Percentiles rank a stretch among this genome's conserved stretches.
Conservation (phyloP, 2,888 invertebrate species). For the Unio delphinus region DNA sequence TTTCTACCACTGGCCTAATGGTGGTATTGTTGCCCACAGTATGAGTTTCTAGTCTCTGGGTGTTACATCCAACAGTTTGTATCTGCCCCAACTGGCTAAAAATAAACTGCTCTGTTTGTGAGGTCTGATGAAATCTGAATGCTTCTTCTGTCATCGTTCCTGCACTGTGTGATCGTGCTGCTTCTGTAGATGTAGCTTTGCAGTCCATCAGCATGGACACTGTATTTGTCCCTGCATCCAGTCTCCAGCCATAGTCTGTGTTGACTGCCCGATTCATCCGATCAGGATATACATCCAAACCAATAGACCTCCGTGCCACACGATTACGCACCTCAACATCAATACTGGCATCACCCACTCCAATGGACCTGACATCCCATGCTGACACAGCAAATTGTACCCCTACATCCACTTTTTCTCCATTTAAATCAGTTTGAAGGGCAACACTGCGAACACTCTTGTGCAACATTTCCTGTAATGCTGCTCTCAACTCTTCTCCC, state of each 20-base stretch:
- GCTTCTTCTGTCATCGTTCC: constrained; percentile 60
- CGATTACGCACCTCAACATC: constrained; percentile 62
- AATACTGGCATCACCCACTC: constrained; percentile 60
- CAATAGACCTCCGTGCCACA: constrained; percentile 54
- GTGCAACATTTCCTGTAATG: constrained; percentile 59
- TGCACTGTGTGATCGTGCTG: constrained; percentile 36
- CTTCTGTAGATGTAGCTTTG: constrained; percentile 57
- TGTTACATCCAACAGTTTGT: constrained; percentile 47
- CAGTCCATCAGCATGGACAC: constrained; percentile 37
- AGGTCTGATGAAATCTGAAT: constrained; percentile 21
- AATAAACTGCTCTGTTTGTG: constrained; percentile 58
- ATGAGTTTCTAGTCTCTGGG: constrained; percentile 33
- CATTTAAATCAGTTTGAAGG: constrained; percentile 54
- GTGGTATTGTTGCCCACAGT: constrained; percentile 54
- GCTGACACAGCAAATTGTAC: constrained; percentile 37
- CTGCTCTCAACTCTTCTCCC: constrained; percentile 60
- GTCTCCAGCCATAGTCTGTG: constrained; percentile 59
- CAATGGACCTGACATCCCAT: constrained; percentile 47
- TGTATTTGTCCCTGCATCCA: constrained; percentile 62
- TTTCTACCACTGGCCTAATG: constrained; percentile 29
- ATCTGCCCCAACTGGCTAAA: constrained; percentile 51
- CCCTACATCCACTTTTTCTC: constrained; percentile 37
- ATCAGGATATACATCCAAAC: constrained; percentile 57
- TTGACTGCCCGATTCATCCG: constrained; percentile 41
- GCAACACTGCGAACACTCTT: constrained; percentile 63